Conservation (phyloP, 2,113 vertebrate species). For the Bambusicola thoracicus region DNA sequence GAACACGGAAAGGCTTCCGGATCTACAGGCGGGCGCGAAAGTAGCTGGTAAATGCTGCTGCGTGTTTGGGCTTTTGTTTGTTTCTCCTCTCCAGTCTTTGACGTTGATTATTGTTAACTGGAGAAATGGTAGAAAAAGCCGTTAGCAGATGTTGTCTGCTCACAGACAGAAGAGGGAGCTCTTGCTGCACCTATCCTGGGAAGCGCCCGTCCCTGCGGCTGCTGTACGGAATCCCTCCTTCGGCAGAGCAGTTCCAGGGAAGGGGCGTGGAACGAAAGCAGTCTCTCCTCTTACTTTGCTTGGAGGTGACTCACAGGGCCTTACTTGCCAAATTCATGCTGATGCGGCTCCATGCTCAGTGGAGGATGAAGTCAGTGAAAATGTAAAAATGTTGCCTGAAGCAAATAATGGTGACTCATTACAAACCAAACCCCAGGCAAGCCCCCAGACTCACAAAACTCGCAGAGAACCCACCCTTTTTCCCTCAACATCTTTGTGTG, state of each 20-base stretch:
- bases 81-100: background rate
- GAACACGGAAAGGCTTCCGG: background rate
- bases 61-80: background rate
- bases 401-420: background rate
- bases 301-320: background rate
- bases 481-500: background rate
- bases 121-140: background rate
- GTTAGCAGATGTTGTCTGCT: background rate
- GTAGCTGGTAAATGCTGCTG: background rate
- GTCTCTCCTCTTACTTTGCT: background rate
- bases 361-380: background rate
- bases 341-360: background rate
- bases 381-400: background rate
- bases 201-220: background rate
- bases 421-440: background rate
- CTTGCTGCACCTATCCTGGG: background rate
- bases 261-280: background rate
- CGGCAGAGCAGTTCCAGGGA: background rate
- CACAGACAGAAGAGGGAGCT: constrained; percentile 36
- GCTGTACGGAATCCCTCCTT: background rate
- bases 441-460: background rate
- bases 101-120: background rate
- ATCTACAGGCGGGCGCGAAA: background rate
- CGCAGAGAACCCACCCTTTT: background rate
- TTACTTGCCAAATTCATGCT: background rate